A percentile compares a stretch with the other conserved stretches of the same genome.
phyloP scores from a whole-genome alignment of 2,797 vertebrate genomes.

The Mallotus villosus region DNA sequence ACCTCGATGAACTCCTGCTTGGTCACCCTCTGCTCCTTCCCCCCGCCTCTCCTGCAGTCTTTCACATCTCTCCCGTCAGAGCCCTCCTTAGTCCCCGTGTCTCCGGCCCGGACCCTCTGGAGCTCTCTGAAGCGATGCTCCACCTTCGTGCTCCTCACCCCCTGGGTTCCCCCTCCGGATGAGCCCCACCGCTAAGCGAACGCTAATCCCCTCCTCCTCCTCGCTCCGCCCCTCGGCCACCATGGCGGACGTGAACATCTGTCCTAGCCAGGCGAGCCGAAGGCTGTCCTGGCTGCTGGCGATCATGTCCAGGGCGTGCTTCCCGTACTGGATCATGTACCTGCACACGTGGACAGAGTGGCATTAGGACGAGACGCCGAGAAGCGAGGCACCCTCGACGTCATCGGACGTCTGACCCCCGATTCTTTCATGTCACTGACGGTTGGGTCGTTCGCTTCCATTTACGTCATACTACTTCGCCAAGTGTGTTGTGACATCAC shows the following conservation, averaged over 20 bases:
- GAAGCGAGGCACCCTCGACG: neutral
- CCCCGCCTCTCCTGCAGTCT: constrained; percentile 33
- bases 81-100: neutral
- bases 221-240: constrained; percentile 52
- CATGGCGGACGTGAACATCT: constrained; percentile 83
- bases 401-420: neutral
- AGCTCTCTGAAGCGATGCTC: constrained; percentile 91
- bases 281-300: constrained; percentile 92
- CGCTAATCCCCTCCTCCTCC: constrained; percentile 72
- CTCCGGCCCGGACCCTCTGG: constrained; percentile 82
- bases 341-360: constrained; percentile 40
- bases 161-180: constrained; percentile 87
- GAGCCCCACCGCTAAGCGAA: constrained; percentile 81
- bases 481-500: too few species aligned
- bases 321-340: constrained; percentile 82
- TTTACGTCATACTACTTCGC: neutral
- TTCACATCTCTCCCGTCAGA: constrained; percentile 18
- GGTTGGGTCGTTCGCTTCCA: neutral
- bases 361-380: neutral
- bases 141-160: constrained; percentile 82
- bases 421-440: neutral
- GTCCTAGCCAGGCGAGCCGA: constrained; percentile 88
- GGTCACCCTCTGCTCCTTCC: constrained; percentile 73
- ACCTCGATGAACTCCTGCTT: constrained; percentile 90
- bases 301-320: constrained; percentile 90